Conservation (phyloP, 2,888 invertebrate genomes). For the Panopea generosa region DNA sequence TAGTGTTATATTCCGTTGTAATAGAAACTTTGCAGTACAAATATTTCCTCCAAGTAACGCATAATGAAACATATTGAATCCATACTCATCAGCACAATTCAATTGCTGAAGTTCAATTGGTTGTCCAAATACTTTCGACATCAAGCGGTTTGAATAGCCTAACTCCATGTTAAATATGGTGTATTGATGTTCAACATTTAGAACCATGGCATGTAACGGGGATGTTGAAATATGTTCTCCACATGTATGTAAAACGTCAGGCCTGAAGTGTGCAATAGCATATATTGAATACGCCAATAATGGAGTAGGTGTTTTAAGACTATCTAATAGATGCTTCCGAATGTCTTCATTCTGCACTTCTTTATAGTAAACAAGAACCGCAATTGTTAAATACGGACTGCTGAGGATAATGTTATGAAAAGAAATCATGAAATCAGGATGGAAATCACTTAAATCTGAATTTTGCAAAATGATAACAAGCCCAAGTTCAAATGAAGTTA, state of each 20-base stretch:
- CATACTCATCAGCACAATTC: slow-evolving; percentile 8
- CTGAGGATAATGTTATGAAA: background rate
- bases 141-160: background rate
- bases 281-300: background rate
- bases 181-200: background rate
- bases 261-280: background rate
- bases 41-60: slow-evolving; percentile 6
- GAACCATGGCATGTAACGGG: background rate
- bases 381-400: background rate
- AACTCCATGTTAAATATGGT: background rate
- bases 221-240: background rate
- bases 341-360: background rate
- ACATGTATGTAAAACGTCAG: background rate
- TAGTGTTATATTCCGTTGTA: background rate
- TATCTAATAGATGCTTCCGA: background rate
- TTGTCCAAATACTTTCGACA: background rate
- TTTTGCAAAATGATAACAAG: no score
- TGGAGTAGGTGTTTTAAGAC: background rate
- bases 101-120: background rate
- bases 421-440: background rate
- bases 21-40: background rate
- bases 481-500: no score
- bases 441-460: no score
- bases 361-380: background rate
- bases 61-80: slow-evolving; percentile 21